Evolutionary conservation across 1,140 invertebrate species (phyloP), one percentile per base, ranked within the genome.

Genomic region (Heliconius melpomene): DNA sequence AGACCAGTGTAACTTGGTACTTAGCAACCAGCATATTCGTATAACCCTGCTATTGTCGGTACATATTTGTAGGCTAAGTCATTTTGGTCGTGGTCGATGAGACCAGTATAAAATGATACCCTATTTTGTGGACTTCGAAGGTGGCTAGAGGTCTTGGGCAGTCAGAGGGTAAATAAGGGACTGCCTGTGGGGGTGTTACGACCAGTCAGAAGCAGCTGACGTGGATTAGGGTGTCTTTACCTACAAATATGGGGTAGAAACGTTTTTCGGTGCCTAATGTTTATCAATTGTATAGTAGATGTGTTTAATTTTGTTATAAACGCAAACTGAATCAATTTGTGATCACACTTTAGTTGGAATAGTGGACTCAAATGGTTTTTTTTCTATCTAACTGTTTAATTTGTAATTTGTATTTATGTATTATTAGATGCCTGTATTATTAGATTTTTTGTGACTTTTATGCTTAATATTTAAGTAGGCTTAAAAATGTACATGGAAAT

Each of bases 191-290:
- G 86, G 80, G 86, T 85, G 83, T 85, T 84, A 81, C 85, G 90
- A 87, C 91, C 90, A 92, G 92, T 94, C 92, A 93, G 81, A 84
- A 91, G 88, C 92, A 94, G 92, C 92, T 94, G 92, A 94, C 92
- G 88, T 84, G 91, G 90, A 91, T 93, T 93, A 93, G 90, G 91
- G 89, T 87, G 92, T 92, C 90, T 90, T 90, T 91, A 93, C 91
- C 90, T 93, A 93, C 90, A 85, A 84, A 87, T 84, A 79, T 86
- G 86, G 87, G 87, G 87, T 87, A 85, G 86, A 76, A 76, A 82
- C 84, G 86, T 85, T 88, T 87, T 88, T 86, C 82, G 82, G 81
- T 84, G 81, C 83, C 83, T 84, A 84, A 79, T 78, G 73, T 82
- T 82, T 80, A 76, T 82, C 83, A 82, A 79, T 82, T 78, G 81